Base-by-base conservation (phyloP, 1,140 invertebrate genomes). In the Spodoptera litura region DNA sequence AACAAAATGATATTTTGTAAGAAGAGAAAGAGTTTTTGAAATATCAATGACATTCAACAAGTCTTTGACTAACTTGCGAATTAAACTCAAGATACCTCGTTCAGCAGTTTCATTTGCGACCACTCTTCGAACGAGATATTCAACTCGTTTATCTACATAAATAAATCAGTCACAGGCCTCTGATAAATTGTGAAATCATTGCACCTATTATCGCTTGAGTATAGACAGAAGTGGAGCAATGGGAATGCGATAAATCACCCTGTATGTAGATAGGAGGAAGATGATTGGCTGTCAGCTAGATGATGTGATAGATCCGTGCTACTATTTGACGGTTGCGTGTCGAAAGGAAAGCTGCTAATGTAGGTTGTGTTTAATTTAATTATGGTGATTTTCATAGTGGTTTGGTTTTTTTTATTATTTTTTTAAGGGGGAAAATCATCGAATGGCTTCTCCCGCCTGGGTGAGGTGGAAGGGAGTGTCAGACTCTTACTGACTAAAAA, bases 161-260 rank as follows among this genome's bases (percentile, higher is more conserved):
- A 70, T 70, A 70, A 70, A 70, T 70, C 66, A 53, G 66, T 70
- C 66, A 52, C 20, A 8, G 11, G 15, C 4, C n/a, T 56, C 44
- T 52, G 66, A 70, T 70, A 70, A 70, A 70, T 70, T 70, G 66
- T 52, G 49, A 70, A 70, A 70, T 27, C 49, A 70, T 70, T 70
- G 44, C 49, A 13, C 49, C 66, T 31, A 70, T 70, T 70, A 70
- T 70, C 66, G 66, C 25, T 20, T 66, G n/a, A 5, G 49, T 31
- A 12, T 4, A 20, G 66, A 70, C 66, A 70, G 66, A 70, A 53
- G 44, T 70, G 66, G 66, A 70, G 20, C 66, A 70, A 53, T 70
- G 4, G 49, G 49, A 70, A 70, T n/a, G 49, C 66, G 49, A 52
- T 70, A 70, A 70, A 52, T 70, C 12, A 2, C 12, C 44, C 5